Evolutionary conservation across 1,140 invertebrate species (phyloP).

Genomic region (Macrosteles quadrilineatus): DNA sequence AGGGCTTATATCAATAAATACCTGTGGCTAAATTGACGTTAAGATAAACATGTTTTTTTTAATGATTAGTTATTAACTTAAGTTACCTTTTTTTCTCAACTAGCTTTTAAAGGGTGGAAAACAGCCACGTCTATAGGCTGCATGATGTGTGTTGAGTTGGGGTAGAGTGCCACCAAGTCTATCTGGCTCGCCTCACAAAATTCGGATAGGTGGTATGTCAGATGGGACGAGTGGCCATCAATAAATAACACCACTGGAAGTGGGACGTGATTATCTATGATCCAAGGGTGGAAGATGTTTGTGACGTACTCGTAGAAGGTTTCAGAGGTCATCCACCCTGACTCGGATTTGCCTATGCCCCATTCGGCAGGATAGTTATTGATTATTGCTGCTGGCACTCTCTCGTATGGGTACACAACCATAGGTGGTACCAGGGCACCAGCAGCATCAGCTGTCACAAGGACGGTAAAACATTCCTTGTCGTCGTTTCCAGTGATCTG

Average conservation of each 20-base stretch:
- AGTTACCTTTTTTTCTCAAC: conserved; percentile 49
- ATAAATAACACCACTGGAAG: conserved; percentile 41
- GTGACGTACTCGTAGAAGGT: conserved; percentile 49
- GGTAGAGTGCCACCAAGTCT: conserved; percentile 46
- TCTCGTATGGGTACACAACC: conserved; percentile 47
- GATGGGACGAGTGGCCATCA: conserved; percentile 49
- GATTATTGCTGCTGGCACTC: conserved; percentile 43
- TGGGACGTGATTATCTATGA: conserved; percentile 32
- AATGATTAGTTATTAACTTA: no score
- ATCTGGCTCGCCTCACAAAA: conserved; percentile 48
- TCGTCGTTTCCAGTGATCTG: conserved; percentile 44
- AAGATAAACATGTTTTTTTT: no score
- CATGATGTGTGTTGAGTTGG: conserved; percentile 51
- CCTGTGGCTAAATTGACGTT: no score
- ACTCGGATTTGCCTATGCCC: conserved; percentile 45
- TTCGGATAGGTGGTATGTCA: conserved; percentile 45
- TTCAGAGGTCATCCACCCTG: conserved; percentile 48
- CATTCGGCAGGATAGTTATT: conserved; percentile 43
- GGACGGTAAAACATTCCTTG: conserved; percentile 48
- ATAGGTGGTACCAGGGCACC: conserved; percentile 44
- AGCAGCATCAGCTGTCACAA: conserved; percentile 43
- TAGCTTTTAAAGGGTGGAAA: conserved; percentile 47
- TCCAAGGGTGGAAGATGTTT: conserved; percentile 47
- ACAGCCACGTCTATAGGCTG: conserved; percentile 50
- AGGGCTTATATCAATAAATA: no score